A percentile compares a stretch with the other conserved stretches of the same genome.
phyloP scores from a whole-genome alignment of 2,888 invertebrate genomes.

The Amphipyra tragopoginis region DNA sequence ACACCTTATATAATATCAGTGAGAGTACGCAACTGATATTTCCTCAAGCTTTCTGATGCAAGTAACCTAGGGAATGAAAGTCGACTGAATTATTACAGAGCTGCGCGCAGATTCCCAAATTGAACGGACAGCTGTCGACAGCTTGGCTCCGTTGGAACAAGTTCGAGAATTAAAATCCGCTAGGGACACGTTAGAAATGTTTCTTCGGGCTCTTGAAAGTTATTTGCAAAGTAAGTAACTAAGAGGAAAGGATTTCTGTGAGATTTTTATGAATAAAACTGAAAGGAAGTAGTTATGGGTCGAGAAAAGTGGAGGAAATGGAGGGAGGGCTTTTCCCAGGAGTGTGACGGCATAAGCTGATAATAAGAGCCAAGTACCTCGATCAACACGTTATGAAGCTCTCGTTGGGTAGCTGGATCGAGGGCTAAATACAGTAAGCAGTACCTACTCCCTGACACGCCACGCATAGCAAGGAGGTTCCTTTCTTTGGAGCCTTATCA shows the following conservation, averaged over 20 bases:
- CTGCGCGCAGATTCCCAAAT: background rate
- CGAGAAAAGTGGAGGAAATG: too few species aligned
- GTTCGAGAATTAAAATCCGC: conserved; percentile 11
- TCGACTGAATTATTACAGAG: background rate
- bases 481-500: too few species aligned
- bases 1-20: too few species aligned
- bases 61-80: background rate
- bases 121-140: conserved; percentile 5
- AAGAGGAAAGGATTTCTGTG: conserved; percentile 16
- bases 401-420: too few species aligned
- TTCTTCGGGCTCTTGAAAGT: conserved; percentile 10
- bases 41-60: background rate
- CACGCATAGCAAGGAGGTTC: too few species aligned
- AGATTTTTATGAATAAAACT: background rate
- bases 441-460: too few species aligned
- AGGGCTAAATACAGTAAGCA: too few species aligned
- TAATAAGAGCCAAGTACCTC: too few species aligned
- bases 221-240: conserved; percentile 3
- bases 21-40: too few species aligned
- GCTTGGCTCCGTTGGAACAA: background rate
- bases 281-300: background rate
- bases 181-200: conserved; percentile 16
- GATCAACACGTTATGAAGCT: too few species aligned
- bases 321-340: too few species aligned
- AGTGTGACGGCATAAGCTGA: too few species aligned